A percentile compares a stretch with the other conserved stretches of the same genome.
phyloP scores from a whole-genome alignment of 92 coral and sea anemone genomes.

The Porites rus region DNA sequence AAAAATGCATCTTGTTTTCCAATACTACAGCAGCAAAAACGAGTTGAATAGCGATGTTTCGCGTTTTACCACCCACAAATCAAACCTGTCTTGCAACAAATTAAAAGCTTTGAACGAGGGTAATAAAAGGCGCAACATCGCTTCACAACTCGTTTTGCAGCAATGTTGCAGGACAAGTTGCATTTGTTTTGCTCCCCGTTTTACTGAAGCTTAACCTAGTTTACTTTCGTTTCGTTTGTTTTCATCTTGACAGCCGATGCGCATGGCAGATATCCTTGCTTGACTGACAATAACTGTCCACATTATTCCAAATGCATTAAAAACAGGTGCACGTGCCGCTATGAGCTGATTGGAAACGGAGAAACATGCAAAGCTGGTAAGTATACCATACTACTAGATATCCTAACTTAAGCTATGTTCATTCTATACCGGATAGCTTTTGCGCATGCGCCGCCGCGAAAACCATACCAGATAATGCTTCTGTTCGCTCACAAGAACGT shows the following conservation, averaged over 20 bases:
- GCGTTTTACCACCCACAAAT: too few relatives aligned
- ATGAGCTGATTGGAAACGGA: slow-evolving; percentile 29
- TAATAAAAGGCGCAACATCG: too few relatives aligned
- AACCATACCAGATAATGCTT: background rate
- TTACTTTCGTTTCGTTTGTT: background rate
- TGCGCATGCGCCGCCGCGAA: too few relatives aligned
- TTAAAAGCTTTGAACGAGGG: too few relatives aligned
- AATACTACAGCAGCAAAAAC: too few relatives aligned
- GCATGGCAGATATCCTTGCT: background rate
- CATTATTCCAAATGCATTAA: slow-evolving; percentile 20
- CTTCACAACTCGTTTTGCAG: background rate
- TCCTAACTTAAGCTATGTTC: too few relatives aligned
- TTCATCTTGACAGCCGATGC: background rate
- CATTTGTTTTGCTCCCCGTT: background rate
- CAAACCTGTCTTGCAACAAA: background rate
- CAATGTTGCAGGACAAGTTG: background rate
- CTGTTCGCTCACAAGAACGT: too few relatives aligned
- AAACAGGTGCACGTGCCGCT: slow-evolving; percentile 17
- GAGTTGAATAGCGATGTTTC: too few relatives aligned
- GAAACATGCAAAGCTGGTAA: slow-evolving; percentile 35
- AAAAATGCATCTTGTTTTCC: too few relatives aligned
- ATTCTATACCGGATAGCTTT: too few relatives aligned
- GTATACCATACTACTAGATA: background rate
- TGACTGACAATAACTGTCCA: slow-evolving; percentile 30
- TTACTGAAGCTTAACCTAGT: background rate